A percentile compares a stretch with the other conserved stretches of the same genome.
These are phyloP conservation scores for Zapus hudsonius DNA, from an alignment of 2,113 vertebrate species.

Conservation along the genomic window DNA sequence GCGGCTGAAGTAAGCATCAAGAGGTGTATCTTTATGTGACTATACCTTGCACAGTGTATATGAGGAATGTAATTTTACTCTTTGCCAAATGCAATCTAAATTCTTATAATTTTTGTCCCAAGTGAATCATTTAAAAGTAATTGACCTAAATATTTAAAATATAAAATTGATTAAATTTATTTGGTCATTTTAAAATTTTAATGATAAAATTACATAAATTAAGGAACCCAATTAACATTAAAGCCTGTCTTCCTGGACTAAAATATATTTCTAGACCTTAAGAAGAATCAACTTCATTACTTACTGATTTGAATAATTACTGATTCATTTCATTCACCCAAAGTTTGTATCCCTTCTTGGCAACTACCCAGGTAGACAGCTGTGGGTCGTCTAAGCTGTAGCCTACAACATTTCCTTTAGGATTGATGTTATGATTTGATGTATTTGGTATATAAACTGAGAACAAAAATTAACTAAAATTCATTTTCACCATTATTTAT, in stretches of 20 bases:
- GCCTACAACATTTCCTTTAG: neutral
- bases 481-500: constrained; percentile 23
- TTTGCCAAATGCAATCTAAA: neutral
- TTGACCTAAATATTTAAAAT: neutral
- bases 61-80: neutral
- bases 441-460: neutral
- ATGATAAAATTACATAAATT: neutral
- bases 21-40: neutral
- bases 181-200: constrained; percentile 1
- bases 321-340: neutral
- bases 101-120: constrained; percentile 2
- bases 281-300: neutral
- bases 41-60: neutral
- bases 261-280: constrained; percentile 12
- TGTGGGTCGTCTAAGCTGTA: neutral
- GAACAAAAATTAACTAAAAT: neutral
- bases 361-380: neutral
- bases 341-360: neutral
- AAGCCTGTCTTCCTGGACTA: neutral
- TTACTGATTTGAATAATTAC: constrained; percentile 1
- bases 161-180: constrained; percentile 10
- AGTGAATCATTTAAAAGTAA: neutral
- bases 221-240: neutral
- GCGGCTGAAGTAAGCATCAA: neutral
- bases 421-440: neutral